These are phyloP conservation scores for Meta bourneti DNA, from an alignment of 2,888 invertebrate genomes.

Conservation along the genomic window DNA sequence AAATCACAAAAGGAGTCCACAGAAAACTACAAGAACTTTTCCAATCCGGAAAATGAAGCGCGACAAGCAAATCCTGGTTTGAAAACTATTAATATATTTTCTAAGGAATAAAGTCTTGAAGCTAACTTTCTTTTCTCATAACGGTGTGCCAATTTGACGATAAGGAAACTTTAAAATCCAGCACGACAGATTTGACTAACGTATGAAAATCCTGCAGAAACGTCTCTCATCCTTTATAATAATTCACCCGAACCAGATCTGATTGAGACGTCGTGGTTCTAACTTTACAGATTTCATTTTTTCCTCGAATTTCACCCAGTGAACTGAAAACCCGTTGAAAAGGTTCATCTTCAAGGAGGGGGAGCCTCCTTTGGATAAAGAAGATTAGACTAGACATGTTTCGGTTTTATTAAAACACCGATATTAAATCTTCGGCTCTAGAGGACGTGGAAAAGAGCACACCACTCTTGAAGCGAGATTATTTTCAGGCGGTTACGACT, in stretches of 20 bases:
- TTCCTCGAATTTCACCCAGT: neutral
- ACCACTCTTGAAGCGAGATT: neutral
- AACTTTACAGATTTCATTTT: neutral
- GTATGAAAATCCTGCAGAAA: neutral
- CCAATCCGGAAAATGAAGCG: neutral
- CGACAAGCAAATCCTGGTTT: neutral
- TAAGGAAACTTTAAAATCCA: neutral
- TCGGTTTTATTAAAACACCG: slow-evolving; percentile 47
- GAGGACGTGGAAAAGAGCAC: neutral
- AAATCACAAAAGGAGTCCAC: no score
- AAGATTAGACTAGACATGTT: slow-evolving; percentile 15
- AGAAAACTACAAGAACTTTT: neutral
- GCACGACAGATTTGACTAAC: neutral
- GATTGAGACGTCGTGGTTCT: neutral
- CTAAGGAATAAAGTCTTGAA: neutral
- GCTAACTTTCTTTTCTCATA: neutral
- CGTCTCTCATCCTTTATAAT: neutral
- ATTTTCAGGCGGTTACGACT: neutral
- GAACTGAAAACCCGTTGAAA: neutral
- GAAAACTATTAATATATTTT: neutral
- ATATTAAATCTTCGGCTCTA: slow-evolving; percentile 37
- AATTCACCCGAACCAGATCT: neutral
- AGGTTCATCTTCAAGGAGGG: neutral
- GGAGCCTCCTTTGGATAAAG: neutral
- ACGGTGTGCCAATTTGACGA: neutral